These are phyloP conservation scores for Choreutis nemorana DNA, from an alignment of 2,888 invertebrate species.

Conservation along the genomic window DNA sequence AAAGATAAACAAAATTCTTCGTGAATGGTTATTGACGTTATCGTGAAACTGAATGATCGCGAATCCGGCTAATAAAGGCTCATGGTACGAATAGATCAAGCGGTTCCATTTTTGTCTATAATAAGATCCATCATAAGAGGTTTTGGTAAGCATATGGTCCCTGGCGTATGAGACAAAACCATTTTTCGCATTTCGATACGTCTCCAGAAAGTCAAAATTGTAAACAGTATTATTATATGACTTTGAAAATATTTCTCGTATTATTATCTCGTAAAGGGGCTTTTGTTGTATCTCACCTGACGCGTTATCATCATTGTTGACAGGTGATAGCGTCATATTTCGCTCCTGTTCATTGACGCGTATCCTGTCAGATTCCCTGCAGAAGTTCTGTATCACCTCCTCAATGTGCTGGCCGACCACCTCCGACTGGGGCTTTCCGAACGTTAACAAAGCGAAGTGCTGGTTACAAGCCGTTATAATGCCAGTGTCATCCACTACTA, in stretches of 20 bases:
- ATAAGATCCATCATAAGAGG: too few species aligned
- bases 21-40: too few species aligned
- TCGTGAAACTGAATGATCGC: too few species aligned
- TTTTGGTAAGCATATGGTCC: too few species aligned
- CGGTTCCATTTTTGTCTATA: too few species aligned
- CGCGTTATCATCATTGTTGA: slow-evolving; percentile 56
- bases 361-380: slow-evolving; percentile 60
- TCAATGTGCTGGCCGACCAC: slow-evolving; percentile 66
- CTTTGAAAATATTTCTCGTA: too few species aligned
- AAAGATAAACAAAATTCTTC: too few species aligned
- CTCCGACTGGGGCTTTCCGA: slow-evolving; percentile 68
- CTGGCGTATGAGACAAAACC: too few species aligned
- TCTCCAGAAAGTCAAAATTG: too few species aligned
- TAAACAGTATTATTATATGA: too few species aligned
- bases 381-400: slow-evolving; percentile 69
- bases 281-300: slow-evolving; percentile 16
- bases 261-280: slow-evolving; percentile 2
- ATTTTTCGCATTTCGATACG: not conserved
- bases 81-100: too few species aligned
- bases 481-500: slow-evolving; percentile 70
- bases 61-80: too few species aligned
- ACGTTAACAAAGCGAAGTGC: slow-evolving; percentile 71
- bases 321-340: slow-evolving; percentile 62
- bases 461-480: slow-evolving; percentile 72
- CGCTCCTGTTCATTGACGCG: slow-evolving; percentile 46